Conservation (phyloP, 2,113 vertebrate species). For the Mesembrinibis cayennensis region DNA sequence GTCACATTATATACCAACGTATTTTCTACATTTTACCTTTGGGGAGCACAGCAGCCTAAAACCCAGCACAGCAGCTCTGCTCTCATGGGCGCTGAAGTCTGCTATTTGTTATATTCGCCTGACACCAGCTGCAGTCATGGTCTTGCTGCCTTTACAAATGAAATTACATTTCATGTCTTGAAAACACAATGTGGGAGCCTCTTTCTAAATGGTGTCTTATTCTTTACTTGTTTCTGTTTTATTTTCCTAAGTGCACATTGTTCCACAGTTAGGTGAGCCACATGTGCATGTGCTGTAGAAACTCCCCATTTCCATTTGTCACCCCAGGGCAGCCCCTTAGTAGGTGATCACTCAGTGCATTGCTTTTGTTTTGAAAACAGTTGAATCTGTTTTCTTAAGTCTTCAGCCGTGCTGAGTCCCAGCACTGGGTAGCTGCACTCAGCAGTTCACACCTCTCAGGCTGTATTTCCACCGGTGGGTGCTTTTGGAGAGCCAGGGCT, state of each 20-base stretch:
- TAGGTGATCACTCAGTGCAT: accelerated
- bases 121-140: background rate
- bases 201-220: background rate
- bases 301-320: no score
- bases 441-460: accelerated
- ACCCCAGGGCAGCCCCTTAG: background rate
- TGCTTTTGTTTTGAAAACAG: background rate
- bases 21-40: background rate
- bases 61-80: background rate
- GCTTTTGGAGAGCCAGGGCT: background rate
- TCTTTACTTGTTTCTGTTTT: background rate
- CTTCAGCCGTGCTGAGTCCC: accelerated
- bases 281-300: background rate
- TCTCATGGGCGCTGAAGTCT: background rate
- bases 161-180: background rate
- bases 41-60: background rate
- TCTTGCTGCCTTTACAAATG: background rate
- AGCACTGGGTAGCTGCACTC: no score
- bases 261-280: background rate
- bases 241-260: background rate
- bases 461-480: background rate
- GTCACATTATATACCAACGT: background rate
- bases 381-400: background rate
- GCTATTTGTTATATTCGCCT: background rate
- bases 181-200: background rate